Percentiles rank a stretch among this genome's conserved stretches.
Conservation (phyloP, 2,113 vertebrate genomes). For the Spheniscus mendiculus region DNA sequence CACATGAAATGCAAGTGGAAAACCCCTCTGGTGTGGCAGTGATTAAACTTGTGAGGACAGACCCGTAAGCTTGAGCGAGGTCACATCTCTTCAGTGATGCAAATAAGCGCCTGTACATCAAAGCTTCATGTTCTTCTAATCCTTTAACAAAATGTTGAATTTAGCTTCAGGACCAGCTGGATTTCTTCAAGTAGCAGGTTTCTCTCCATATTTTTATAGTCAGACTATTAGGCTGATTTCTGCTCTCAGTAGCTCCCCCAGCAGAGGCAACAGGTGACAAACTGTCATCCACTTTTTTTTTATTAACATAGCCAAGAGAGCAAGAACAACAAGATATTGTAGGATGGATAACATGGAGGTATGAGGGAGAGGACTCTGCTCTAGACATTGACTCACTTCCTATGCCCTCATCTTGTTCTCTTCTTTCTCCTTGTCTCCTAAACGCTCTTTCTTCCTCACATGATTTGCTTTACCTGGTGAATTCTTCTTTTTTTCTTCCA, state of each 20-base stretch:
- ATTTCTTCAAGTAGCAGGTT: background rate
- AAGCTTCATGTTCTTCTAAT: slow-evolving; percentile 14
- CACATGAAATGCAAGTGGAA: background rate
- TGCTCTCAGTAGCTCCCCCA: background rate
- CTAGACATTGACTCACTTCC: background rate
- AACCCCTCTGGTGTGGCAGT: background rate
- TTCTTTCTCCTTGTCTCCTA: background rate
- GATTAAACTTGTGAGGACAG: background rate
- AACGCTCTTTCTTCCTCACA: background rate
- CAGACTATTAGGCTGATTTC: background rate
- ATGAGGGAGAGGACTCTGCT: background rate
- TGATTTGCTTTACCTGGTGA: background rate
- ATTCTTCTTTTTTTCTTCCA: background rate
- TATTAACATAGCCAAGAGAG: background rate
- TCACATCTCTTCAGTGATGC: slow-evolving; percentile 16
- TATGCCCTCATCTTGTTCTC: background rate
- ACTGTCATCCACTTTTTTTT: background rate
- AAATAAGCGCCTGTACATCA: slow-evolving; percentile 25
- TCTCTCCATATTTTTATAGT: background rate
- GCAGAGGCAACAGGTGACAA: background rate
- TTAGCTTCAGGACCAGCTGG: background rate
- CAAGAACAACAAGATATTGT: background rate
- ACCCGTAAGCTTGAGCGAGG: background rate
- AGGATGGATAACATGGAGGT: background rate
- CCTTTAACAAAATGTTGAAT: background rate